Evolutionary conservation across 2,113 vertebrate genomes (phyloP).

Genomic region (Paramormyrops kingsleyae): DNA sequence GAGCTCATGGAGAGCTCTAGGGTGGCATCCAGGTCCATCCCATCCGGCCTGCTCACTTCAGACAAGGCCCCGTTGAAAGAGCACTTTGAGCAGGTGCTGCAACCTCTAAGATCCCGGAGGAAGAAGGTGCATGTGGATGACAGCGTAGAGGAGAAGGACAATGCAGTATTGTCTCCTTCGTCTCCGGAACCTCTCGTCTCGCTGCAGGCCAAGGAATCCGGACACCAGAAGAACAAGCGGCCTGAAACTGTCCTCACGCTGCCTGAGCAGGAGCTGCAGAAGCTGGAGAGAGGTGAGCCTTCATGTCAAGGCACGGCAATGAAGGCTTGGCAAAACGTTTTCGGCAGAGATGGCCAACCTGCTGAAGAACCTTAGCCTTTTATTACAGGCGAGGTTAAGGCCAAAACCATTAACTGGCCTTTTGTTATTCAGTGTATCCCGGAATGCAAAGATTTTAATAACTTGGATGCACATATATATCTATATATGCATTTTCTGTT

Average conservation of each 20-base stretch:
- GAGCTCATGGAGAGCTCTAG: background rate
- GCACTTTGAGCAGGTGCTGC: slow-evolving; percentile 27
- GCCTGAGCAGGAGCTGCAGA: slow-evolving; percentile 60
- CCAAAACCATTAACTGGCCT: no score
- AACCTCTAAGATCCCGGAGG: slow-evolving; percentile 61
- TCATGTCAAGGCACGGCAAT: background rate
- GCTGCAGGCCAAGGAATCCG: slow-evolving; percentile 39
- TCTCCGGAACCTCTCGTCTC: slow-evolving; percentile 50
- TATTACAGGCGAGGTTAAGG: no score
- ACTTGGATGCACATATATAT: no score
- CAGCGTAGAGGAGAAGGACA: slow-evolving; percentile 5
- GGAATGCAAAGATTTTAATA: no score
- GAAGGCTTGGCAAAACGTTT: background rate
- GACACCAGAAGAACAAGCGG: slow-evolving; percentile 48
- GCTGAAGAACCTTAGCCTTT: no score
- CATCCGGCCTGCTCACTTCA: background rate
- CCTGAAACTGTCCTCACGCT: slow-evolving; percentile 42
- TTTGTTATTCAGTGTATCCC: no score
- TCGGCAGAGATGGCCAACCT: no score
- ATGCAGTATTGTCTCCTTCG: background rate
- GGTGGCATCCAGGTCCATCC: background rate
- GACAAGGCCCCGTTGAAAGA: background rate
- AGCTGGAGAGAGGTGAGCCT: slow-evolving; percentile 62
- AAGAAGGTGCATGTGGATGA: slow-evolving; percentile 44
- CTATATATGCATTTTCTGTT: no score